A percentile compares a stretch with the other conserved stretches of the same genome.
Conservation (phyloP, 2,888 invertebrate species). For the Griposia aprilina region DNA sequence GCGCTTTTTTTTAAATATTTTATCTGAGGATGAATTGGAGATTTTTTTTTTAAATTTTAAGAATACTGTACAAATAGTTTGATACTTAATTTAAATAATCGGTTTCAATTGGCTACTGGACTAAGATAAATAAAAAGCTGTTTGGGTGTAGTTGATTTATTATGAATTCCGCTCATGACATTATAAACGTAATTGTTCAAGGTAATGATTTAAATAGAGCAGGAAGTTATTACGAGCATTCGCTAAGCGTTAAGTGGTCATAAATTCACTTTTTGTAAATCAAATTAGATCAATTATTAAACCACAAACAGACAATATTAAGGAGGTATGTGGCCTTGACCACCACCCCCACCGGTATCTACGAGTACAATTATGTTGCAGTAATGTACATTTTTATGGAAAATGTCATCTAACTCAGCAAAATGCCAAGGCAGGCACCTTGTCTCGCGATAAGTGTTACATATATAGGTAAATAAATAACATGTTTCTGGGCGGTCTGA, state of each 20-base stretch:
- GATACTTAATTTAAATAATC: neutral
- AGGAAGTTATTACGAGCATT: conserved; percentile 64
- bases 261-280: conserved; percentile 59
- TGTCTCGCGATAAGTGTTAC: conserved; percentile 57
- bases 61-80: neutral
- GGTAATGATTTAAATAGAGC: conserved; percentile 66
- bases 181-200: conserved; percentile 64
- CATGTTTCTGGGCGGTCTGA: conserved; percentile 18
- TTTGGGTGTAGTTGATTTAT: conserved; percentile 49
- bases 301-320: conserved; percentile 17
- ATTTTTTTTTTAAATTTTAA: neutral
- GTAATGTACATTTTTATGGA: conserved; percentile 30
- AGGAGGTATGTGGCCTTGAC: conserved; percentile 39
- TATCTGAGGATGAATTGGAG: neutral
- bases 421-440: conserved; percentile 69
- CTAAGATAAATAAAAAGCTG: conserved; percentile 17
- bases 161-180: conserved; percentile 58
- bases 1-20: neutral
- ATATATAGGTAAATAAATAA: conserved; percentile 56
- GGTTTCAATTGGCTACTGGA: conserved; percentile 8
- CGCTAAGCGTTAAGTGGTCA: conserved; percentile 42
- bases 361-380: conserved; percentile 31
- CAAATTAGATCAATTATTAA: conserved; percentile 45
- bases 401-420: conserved; percentile 42
- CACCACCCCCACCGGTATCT: neutral